Evolutionary conservation across 2,113 vertebrate genomes (phyloP).

Genomic region (Chinchilla lanigera): DNA sequence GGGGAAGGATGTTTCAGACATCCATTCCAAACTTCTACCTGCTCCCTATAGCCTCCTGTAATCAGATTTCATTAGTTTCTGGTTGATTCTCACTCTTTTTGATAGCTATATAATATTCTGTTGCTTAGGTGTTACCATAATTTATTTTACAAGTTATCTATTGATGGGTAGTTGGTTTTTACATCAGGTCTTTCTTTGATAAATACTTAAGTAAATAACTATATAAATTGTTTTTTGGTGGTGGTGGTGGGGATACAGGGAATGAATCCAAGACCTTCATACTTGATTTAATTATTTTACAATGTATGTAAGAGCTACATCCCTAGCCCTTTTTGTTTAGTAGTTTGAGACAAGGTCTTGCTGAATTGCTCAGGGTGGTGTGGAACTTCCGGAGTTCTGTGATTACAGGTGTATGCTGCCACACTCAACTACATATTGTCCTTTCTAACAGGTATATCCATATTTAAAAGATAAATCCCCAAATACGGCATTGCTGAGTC

Average conservation of each 20-base stretch:
- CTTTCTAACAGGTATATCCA: background rate
- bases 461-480: background rate
- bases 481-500: background rate
- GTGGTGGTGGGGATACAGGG: background rate
- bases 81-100: background rate
- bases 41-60: background rate
- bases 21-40: background rate
- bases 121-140: background rate
- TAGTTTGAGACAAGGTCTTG: background rate
- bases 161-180: background rate
- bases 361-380: background rate
- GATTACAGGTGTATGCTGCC: background rate
- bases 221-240: background rate
- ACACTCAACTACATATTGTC: background rate
- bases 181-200: background rate
- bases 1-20: background rate
- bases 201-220: background rate
- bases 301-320: too few relatives aligned
- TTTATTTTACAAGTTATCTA: background rate
- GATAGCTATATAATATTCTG: background rate
- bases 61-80: constrained; percentile 6
- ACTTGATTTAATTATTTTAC: too few relatives aligned
- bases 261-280: background rate
- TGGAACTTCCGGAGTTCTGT: background rate
- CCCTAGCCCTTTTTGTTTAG: background rate